Base-by-base conservation (phyloP, 2,888 invertebrate genomes). In the Timema podura region DNA sequence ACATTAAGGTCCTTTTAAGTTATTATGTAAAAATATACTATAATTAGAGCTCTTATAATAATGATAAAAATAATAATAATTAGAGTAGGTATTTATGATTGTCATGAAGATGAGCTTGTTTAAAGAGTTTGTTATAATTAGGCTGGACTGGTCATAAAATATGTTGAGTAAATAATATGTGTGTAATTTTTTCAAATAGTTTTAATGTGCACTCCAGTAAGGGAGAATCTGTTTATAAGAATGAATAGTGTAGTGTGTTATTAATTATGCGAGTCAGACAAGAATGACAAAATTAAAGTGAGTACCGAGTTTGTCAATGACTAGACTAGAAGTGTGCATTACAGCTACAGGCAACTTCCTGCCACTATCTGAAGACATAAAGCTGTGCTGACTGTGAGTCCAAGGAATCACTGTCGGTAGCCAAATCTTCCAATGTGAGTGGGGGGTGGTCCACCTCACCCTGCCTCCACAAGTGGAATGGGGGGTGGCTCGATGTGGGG, bases 391-490 rank as follows among this genome's bases (percentile, higher is more conserved):
- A 68, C 68, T 15, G 70, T 69, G 72, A 74, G 70, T 70, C 70
- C 45, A 57, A 71, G 13, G 70, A 71, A 68, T 73, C 74, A 70
- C 73, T 66, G 69, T 73, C 73, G 51, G 73, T 73, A 72, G 73
- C 73, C 67, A 74, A 70, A 71, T 74, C 74, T 73, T 74, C 72
- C 46, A 74, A 70, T 30, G 72, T 73, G 68, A 74, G 74, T 68
- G 72, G 71, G 61, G 59, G 64, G 13, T 16, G 45, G 46, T 64
- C 65, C 51, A 57, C 68, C 67, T 51, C 67, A 67, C 70, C 68
- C 71, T 48, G 68, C 71, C 65, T 69, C 70, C 65, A 66, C 46
- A 51, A 15, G 45, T 51, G 61, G 65, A 30, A 51, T 64, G 46
- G 49, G 68, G 59, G 71, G 68, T 68, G 65, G 61, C 47, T n/a